Base-by-base conservation (phyloP, 2,113 vertebrate species). In the Alosa alosa region DNA sequence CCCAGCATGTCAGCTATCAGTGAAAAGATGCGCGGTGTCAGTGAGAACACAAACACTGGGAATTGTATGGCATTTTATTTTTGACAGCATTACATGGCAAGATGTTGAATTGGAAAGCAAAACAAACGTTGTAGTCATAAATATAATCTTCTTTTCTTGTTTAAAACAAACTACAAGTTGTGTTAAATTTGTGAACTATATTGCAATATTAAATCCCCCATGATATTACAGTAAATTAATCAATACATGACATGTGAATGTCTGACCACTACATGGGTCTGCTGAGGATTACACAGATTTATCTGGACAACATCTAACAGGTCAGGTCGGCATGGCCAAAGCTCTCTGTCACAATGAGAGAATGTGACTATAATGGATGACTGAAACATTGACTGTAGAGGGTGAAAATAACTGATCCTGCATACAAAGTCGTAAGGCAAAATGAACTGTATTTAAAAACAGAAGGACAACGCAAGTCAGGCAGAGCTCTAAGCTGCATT, bases 21-120 rank as follows among this genome's bases (percentile, higher is more conserved):
- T 22, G 46, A 25, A 49, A 49, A 49, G 11, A 49, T 31, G 31
- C 41, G 4, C 41, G 41, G 41, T 4, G 41, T 57, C 25, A 90
- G 64, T 57, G 87, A 82, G 87, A 0, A 83, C 45, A 46, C 22
- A 15, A 41, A 31, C 36, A 46, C 81, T 92, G 92, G 90, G 91
- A 93, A 92, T 93, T 91, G 92, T 91, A 89, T 93, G 87, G 89
- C 92, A 88, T 92, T 95, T 94, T 92, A 94, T 94, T 93, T 90
- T 92, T 92, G 92, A 92, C 88, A 90, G 91, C 91, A 93, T 91
- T 64, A 82, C 55, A 86, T 82, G 78, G 57, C 31, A 39, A 81
- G 39, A 81, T 46, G 84, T 20, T 52, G 31, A 55, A 72, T 36
- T 72, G 31, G 72, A 39, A 83, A 36, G 18, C 11, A 46, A 86